phyloP scores from a whole-genome alignment of 1,140 invertebrate genomes.

The Plectrocnemia conspersa region DNA sequence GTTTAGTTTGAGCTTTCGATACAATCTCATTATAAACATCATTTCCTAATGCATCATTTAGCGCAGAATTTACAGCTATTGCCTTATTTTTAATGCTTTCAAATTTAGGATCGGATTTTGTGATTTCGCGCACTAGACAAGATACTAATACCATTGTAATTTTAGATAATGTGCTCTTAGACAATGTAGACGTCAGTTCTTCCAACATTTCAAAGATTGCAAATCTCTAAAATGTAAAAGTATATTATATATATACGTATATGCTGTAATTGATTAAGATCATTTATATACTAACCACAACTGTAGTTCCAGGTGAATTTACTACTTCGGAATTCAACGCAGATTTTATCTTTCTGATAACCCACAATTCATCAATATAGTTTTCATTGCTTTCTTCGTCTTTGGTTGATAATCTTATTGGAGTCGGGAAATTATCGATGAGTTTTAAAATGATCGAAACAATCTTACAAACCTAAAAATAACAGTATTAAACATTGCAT shows the following conservation, averaged over 20 bases:
- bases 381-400: conserved; percentile 26
- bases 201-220: conserved; percentile 66
- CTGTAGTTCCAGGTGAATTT: conserved; percentile 45
- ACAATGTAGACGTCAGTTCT: conserved; percentile 54
- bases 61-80: conserved; percentile 58
- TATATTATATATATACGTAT: background rate
- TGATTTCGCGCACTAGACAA: conserved; percentile 62
- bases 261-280: background rate
- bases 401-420: background rate
- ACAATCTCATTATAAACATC: conserved; percentile 58
- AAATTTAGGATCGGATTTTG: conserved; percentile 49
- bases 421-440: conserved; percentile 15
- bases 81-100: conserved; percentile 52
- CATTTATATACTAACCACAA: conserved; percentile 49
- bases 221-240: conserved; percentile 48
- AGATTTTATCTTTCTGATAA: conserved; percentile 55
- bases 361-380: conserved; percentile 51
- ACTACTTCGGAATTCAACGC: conserved; percentile 58
- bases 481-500: conserved; percentile 38
- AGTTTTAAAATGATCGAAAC: conserved; percentile 21
- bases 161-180: conserved; percentile 47
- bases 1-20: conserved; percentile 50
- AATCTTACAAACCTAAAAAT: conserved; percentile 30
- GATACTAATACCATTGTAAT: conserved; percentile 57
- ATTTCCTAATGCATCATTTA: conserved; percentile 58